phyloP scores from a whole-genome alignment of 2,113 vertebrate genomes.

The Vimba vimba region DNA sequence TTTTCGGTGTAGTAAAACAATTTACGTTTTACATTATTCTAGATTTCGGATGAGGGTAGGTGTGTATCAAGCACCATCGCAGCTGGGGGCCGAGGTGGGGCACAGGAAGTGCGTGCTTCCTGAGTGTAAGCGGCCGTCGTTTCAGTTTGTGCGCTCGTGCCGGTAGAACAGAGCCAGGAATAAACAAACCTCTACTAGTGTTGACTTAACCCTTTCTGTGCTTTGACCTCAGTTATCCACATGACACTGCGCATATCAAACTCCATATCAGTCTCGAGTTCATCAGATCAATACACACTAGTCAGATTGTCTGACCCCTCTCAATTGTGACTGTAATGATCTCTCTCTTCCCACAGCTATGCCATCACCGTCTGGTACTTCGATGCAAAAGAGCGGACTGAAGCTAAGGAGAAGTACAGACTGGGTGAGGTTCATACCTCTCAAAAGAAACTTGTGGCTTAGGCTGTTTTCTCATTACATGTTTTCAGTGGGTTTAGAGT shows the following conservation, averaged over 20 bases:
- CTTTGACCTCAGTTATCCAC: neutral
- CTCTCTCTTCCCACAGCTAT: conserved; percentile 74
- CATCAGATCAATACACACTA: neutral
- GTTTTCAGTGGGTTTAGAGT: neutral
- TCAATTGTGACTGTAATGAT: neutral
- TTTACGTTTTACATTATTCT: neutral
- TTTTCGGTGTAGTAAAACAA: neutral
- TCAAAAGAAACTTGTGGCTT: neutral
- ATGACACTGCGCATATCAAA: neutral
- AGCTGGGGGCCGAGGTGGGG: conserved; percentile 69
- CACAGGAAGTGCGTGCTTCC: conserved; percentile 79
- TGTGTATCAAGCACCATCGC: conserved; percentile 26
- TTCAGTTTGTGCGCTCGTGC: conserved; percentile 71
- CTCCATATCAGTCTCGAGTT: neutral
- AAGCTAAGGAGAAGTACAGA: conserved; percentile 88
- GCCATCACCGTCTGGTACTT: conserved; percentile 97
- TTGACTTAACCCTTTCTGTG: conserved; percentile 21
- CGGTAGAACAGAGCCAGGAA: conserved; percentile 70
- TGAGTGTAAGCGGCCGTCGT: conserved; percentile 64
- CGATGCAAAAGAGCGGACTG: conserved; percentile 88
- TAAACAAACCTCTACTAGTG: conserved; percentile 69
- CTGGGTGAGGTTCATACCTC: conserved; percentile 71
- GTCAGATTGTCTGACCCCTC: neutral
- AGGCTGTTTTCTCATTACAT: neutral
- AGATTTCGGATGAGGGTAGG: neutral